These are phyloP conservation scores for Eremophila alpestris DNA, from an alignment of 2,797 vertebrate genomes.

Conservation along the genomic window DNA sequence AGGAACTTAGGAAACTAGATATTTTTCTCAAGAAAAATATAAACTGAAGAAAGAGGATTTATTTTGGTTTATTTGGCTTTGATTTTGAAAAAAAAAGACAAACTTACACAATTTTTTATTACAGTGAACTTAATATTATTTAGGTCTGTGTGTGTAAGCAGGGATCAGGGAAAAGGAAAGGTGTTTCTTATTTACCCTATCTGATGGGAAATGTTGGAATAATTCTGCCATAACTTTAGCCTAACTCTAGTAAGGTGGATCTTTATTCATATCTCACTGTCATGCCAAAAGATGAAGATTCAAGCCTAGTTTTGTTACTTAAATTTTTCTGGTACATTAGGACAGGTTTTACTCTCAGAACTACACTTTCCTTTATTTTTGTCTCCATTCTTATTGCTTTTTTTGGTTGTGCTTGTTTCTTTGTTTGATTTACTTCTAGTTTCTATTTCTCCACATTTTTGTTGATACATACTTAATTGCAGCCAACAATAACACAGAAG, in stretches of 20 bases:
- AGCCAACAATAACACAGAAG: background rate
- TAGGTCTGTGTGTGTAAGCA: background rate
- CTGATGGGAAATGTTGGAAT: background rate
- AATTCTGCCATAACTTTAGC: background rate
- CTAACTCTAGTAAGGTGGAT: background rate
- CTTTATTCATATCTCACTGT: background rate
- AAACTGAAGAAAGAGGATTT: background rate
- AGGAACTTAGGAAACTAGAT: background rate
- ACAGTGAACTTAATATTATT: background rate
- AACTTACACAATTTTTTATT: background rate
- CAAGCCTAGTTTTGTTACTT: background rate
- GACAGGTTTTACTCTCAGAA: background rate
- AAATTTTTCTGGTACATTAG: background rate
- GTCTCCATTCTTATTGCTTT: background rate
- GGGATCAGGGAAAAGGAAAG: accelerated
- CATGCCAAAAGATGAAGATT: background rate
- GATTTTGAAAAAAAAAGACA: background rate
- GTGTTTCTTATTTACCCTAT: background rate
- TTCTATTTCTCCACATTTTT: background rate
- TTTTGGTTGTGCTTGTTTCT: background rate
- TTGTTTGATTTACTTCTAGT: background rate
- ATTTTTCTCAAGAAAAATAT: background rate
- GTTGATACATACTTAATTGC: background rate
- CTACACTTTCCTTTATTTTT: background rate
- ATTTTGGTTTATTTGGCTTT: background rate